These are phyloP conservation scores for Mobula hypostoma DNA, from an alignment of 2,113 vertebrate genomes.

Conservation along the genomic window DNA sequence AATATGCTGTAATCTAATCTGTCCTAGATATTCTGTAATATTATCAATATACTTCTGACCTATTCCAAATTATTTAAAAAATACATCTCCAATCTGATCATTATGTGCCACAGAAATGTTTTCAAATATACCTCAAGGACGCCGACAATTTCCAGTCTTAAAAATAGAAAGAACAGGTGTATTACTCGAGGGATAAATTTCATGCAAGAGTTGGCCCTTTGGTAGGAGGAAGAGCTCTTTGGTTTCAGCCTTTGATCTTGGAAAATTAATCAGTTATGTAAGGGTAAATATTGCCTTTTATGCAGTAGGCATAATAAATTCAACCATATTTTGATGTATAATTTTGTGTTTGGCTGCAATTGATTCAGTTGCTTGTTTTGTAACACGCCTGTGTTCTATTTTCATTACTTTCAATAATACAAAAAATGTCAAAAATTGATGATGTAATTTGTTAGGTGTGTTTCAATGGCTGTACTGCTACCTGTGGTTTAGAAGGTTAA, in stretches of 20 bases:
- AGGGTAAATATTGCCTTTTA: background rate
- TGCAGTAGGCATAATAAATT: background rate
- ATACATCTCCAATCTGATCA: background rate
- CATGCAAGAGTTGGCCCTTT: background rate
- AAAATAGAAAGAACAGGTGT: background rate
- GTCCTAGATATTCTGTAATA: background rate
- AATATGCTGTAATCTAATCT: background rate
- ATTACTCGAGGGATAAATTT: conserved; percentile 1
- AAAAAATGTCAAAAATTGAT: background rate
- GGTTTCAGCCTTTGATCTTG: background rate
- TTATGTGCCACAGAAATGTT: background rate
- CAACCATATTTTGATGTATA: background rate
- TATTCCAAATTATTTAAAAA: background rate
- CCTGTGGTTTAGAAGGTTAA: too few species aligned
- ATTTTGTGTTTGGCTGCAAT: background rate
- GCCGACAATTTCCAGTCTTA: background rate
- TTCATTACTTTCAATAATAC: background rate
- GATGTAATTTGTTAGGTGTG: background rate
- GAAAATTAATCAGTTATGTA: background rate
- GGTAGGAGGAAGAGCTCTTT: background rate
- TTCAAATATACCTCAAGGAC: background rate
- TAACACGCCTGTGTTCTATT: background rate
- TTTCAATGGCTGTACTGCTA: too few species aligned
- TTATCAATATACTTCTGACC: too few species aligned
- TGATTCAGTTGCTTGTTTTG: background rate